Percentiles rank a stretch among this genome's conserved stretches.
These are phyloP conservation scores for Allophyes oxyacanthae DNA, from an alignment of 2,888 invertebrate genomes.

Conservation along the genomic window DNA sequence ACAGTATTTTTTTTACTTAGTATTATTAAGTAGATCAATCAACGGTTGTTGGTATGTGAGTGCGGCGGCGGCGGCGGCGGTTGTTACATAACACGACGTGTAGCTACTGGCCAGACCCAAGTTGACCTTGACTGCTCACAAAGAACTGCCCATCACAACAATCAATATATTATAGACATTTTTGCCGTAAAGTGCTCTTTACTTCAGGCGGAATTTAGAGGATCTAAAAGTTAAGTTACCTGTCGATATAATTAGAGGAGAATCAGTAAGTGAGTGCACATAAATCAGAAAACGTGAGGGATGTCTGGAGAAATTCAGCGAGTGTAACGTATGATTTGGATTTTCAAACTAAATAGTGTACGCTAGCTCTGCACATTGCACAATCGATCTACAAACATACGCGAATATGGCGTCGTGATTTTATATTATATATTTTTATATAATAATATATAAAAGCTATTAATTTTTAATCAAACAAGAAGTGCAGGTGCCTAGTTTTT, in stretches of 20 bases:
- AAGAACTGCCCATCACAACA: slow-evolving; percentile 36
- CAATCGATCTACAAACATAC: slow-evolving; percentile 30
- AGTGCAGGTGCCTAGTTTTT: slow-evolving; percentile 20
- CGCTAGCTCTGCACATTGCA: slow-evolving; percentile 14
- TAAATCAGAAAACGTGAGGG: no score
- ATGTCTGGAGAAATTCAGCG: no score
- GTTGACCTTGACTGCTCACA: slow-evolving; percentile 72
- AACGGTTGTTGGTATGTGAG: slow-evolving; percentile 47
- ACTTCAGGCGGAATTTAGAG: no score
- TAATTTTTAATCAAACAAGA: slow-evolving; percentile 35
- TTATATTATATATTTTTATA: slow-evolving; percentile 16
- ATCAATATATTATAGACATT: not conserved
- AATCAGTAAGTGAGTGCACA: no score
- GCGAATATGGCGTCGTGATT: slow-evolving; percentile 11
- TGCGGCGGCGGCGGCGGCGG: slow-evolving; percentile 26
- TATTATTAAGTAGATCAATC: slow-evolving; percentile 53
- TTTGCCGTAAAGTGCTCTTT: no score
- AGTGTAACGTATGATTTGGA: no score
- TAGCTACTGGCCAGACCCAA: slow-evolving; percentile 63
- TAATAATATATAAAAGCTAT: slow-evolving; percentile 23
- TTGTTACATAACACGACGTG: slow-evolving; percentile 72
- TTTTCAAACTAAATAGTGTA: no score
- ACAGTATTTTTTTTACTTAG: slow-evolving; percentile 29
- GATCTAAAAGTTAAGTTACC: no score
- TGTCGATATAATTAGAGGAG: no score